Evolutionary conservation across 53 echinoderm and acorn worm species (phyloP).

Genomic region (Patiria pectinifera): DNA sequence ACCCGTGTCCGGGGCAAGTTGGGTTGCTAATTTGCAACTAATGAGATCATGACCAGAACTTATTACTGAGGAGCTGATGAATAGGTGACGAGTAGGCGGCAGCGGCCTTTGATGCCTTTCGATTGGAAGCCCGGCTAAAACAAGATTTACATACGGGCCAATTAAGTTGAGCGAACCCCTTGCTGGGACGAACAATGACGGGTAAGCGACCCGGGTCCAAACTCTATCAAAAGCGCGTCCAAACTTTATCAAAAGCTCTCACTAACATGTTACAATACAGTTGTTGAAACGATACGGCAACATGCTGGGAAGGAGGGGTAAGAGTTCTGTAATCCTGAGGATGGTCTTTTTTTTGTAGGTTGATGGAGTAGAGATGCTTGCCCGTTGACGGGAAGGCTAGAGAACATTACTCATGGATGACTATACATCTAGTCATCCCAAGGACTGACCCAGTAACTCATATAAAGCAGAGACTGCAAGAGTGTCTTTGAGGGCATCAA

Average conservation of each 20-base stretch:
- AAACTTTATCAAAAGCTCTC: constrained; percentile 15
- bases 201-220: constrained; percentile 13
- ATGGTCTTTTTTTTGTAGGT: constrained; percentile 40
- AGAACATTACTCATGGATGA: no score
- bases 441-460: not conserved
- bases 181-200: not conserved
- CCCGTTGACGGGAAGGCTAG: no score
- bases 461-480: not conserved
- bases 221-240: not conserved
- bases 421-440: not conserved
- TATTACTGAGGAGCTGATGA: constrained; percentile 6
- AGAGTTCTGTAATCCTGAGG: not conserved
- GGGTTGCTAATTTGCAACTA: constrained; percentile 36
- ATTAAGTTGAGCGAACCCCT: constrained; percentile 12
- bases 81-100: constrained; percentile 8
- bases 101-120: not conserved
- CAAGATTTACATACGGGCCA: constrained; percentile 5
- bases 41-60: constrained; percentile 13
- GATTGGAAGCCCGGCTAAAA: not conserved
- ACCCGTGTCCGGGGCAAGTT: not conserved
- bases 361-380: not conserved
- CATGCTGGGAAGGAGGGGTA: not conserved
- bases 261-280: not conserved
- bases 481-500: not conserved
- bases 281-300: constrained; percentile 15